phyloP scores from a whole-genome alignment of 2,797 vertebrate species.

The Psittacula echo region DNA sequence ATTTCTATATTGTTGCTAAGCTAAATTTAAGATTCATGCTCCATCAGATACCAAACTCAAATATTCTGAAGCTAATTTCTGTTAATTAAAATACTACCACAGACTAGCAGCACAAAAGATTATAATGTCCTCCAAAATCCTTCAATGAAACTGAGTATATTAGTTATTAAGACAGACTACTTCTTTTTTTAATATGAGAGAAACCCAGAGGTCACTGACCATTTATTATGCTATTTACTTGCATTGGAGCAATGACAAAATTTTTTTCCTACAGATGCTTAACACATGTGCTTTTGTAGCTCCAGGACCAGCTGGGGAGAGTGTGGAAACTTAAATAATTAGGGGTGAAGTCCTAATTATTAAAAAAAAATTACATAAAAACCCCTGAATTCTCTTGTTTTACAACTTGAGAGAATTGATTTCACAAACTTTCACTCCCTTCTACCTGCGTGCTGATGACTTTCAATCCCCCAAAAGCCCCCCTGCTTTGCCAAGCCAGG shows the following conservation, averaged over 20 bases:
- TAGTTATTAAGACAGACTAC: background rate
- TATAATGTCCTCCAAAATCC: background rate
- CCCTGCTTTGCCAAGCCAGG: background rate
- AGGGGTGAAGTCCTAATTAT: background rate
- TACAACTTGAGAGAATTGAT: background rate
- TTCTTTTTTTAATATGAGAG: background rate
- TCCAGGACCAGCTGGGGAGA: background rate
- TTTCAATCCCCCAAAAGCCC: background rate
- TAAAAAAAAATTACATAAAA: too few relatives aligned
- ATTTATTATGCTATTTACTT: background rate
- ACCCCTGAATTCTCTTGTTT: background rate
- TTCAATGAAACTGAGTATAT: background rate
- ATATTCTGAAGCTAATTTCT: background rate
- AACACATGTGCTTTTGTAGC: background rate
- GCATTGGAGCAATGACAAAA: background rate
- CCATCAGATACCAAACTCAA: background rate
- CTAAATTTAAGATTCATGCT: background rate
- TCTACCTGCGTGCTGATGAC: background rate
- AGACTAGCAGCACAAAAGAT: background rate
- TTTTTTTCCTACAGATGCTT: background rate
- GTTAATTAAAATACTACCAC: background rate
- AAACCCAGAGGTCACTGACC: background rate
- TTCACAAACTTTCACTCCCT: background rate
- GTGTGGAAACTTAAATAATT: background rate
- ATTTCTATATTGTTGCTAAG: background rate